Percentiles rank a stretch among this genome's conserved stretches.
These are phyloP conservation scores for Pseudomyrmex flavicornis DNA, from an alignment of 1,140 invertebrate species.

Conservation along the genomic window DNA sequence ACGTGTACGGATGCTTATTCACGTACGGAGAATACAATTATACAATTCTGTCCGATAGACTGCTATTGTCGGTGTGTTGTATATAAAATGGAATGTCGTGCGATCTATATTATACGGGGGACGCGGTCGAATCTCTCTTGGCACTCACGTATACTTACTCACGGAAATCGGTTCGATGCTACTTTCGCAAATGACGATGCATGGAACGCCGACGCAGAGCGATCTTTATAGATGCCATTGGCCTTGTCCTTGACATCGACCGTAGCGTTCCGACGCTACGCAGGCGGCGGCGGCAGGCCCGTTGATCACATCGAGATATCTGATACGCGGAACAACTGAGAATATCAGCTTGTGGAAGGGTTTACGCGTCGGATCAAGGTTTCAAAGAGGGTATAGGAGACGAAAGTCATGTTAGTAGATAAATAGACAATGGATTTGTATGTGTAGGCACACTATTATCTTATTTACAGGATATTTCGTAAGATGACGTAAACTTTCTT, in stretches of 20 bases:
- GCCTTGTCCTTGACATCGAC: constrained; percentile 85
- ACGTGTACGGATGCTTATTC: too few relatives aligned
- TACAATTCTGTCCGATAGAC: too few relatives aligned
- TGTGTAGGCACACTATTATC: neutral
- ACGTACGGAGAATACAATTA: too few relatives aligned
- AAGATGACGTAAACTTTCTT: constrained; percentile 36
- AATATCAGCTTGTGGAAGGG: constrained; percentile 56
- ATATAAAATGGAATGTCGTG: neutral
- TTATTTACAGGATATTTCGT: neutral
- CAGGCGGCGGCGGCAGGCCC: constrained; percentile 25
- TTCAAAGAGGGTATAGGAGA: constrained; percentile 22
- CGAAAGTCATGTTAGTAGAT: neutral
- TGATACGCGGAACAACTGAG: constrained; percentile 69
- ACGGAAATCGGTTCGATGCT: constrained; percentile 60
- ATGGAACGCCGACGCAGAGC: constrained; percentile 61
- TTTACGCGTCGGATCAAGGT: neutral
- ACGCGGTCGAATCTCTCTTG: constrained; percentile 32
- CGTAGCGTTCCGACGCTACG: constrained; percentile 83
- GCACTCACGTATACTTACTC: neutral
- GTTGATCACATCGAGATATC: constrained; percentile 80
- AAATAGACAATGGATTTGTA: constrained; percentile 3
- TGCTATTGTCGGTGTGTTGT: too few relatives aligned
- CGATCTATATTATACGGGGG: neutral
- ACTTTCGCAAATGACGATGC: constrained; percentile 61
- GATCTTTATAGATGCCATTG: constrained; percentile 70